phyloP scores from a whole-genome alignment of 2,888 invertebrate genomes.

The Timandra comae region DNA sequence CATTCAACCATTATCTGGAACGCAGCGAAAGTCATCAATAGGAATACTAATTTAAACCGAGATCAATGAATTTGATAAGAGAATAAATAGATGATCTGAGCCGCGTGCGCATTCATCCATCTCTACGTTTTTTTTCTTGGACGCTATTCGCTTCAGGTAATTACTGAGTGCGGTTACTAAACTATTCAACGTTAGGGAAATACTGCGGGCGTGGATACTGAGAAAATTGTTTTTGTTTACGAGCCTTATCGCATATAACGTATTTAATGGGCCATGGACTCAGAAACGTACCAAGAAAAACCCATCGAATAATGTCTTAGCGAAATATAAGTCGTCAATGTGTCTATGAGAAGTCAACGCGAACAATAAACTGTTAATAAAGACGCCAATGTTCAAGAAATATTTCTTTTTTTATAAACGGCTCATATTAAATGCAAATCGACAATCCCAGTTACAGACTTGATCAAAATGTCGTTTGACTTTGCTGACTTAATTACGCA shows the following conservation, averaged over 20 bases:
- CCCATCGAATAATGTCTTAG: not conserved
- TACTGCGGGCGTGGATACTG: slow-evolving; percentile 13
- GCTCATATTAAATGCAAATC: slow-evolving; percentile 16
- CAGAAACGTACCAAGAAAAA: slow-evolving; percentile 4
- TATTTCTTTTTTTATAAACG: slow-evolving; percentile 12
- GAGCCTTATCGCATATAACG: slow-evolving; percentile 3
- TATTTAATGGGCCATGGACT: slow-evolving; percentile 8
- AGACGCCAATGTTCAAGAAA: slow-evolving; percentile 8
- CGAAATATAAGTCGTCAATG: slow-evolving; percentile 10
- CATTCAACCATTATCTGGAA: slow-evolving; percentile 11
- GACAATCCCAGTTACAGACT: slow-evolving; percentile 4
- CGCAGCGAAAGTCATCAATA: slow-evolving; percentile 17
- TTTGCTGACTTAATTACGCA: slow-evolving; percentile 8
- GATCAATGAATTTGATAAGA: slow-evolving; percentile 37
- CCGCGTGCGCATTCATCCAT: slow-evolving; percentile 36
- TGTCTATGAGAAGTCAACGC: slow-evolving; percentile 13
- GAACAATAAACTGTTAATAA: slow-evolving; percentile 9
- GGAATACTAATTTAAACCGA: slow-evolving; percentile 15
- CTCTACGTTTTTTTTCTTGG: slow-evolving; percentile 42
- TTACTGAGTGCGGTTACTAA: slow-evolving; percentile 39
- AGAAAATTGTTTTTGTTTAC: slow-evolving; percentile 24
- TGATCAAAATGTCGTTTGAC: slow-evolving; percentile 10
- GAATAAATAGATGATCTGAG: slow-evolving; percentile 35
- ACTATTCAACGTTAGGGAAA: slow-evolving; percentile 27
- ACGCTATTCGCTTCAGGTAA: slow-evolving; percentile 43